These are phyloP conservation scores for Odontamblyopus lacepedii DNA, from an alignment of 2,797 vertebrate genomes.

Conservation along the genomic window DNA sequence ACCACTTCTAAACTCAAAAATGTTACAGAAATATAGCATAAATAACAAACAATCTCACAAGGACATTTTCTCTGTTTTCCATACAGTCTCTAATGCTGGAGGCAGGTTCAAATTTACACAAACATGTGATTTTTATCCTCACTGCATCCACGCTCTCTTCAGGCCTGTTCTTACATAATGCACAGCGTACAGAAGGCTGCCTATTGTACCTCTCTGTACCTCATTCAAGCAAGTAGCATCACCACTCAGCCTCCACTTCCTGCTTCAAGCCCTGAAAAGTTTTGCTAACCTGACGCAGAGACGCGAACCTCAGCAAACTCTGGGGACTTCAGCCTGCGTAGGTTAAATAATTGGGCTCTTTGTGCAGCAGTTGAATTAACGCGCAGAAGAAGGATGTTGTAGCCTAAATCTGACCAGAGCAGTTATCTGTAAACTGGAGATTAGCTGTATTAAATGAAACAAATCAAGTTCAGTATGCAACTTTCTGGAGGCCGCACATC, in stretches of 20 bases:
- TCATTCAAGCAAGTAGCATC: neutral
- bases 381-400: neutral
- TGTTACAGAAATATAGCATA: too few species aligned
- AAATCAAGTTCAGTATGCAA: too few species aligned
- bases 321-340: conserved; percentile 55
- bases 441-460: neutral
- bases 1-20: too few species aligned
- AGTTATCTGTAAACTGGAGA: conserved; percentile 28
- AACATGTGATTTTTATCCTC: neutral
- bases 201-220: neutral
- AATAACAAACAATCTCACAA: neutral
- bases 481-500: too few species aligned
- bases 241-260: neutral
- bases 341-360: conserved; percentile 50
- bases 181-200: neutral
- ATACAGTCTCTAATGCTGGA: neutral
- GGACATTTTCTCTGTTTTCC: neutral
- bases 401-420: neutral
- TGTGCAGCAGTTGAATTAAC: conserved; percentile 10
- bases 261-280: neutral
- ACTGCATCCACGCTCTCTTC: neutral
- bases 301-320: conserved; percentile 35
- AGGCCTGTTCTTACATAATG: conserved; percentile 1
- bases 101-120: neutral
- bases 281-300: neutral